Evolutionary conservation across 1,140 invertebrate genomes (phyloP), one percentile per base, ranked within the genome.

Genomic region (Aphelenchoides avenae): DNA sequence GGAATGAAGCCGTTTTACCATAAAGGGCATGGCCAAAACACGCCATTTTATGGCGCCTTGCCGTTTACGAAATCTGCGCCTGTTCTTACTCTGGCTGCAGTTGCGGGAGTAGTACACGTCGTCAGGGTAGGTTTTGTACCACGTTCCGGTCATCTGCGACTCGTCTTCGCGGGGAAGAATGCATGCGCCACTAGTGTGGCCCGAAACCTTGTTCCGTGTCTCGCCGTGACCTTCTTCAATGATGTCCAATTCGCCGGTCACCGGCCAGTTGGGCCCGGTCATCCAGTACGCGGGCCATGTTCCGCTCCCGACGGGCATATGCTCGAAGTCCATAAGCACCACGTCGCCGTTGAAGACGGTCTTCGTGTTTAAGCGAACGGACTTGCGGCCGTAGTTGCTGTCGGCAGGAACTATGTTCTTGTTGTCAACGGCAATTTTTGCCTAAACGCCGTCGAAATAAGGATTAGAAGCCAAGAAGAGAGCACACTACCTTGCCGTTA

Each of bases 231-330:
- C n/a, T n/a, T n/a, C n/a, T 49, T 49, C 46, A 15, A 49, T 31
- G 24, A 49, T 50, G 24, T 49, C 46, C 6, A 49, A 13, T 50
- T 49, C 46, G 7, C 46, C 46, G 46, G 37, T 7, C 6, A 6
- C 13, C 6, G 46, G 46, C 46, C 46, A 49, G 15, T 50, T 15
- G 24, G 6, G 6, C 18, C 29, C 44, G 29, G 46, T 49, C 9
- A 44, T 13, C 46, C 46, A 49, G 20, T 43, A 49, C 18, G 46
- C 46, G 6, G 29, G 6, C 46, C 46, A 49, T 15, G 20, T 50
- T 7, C 46, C 46, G 20, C 46, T n/a, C 7, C 5, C 5, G 7
- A 6, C 46, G 24, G 46, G 46, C 5, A 49, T 49, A 15, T 49
- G 46, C 20, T 49, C 6, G 13, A 49, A 15, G 24, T 49, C 46